Evolutionary conservation across 2,888 invertebrate species (phyloP), one percentile per base, ranked within the genome.

Genomic region (Zaprionus obscuricornis): DNA sequence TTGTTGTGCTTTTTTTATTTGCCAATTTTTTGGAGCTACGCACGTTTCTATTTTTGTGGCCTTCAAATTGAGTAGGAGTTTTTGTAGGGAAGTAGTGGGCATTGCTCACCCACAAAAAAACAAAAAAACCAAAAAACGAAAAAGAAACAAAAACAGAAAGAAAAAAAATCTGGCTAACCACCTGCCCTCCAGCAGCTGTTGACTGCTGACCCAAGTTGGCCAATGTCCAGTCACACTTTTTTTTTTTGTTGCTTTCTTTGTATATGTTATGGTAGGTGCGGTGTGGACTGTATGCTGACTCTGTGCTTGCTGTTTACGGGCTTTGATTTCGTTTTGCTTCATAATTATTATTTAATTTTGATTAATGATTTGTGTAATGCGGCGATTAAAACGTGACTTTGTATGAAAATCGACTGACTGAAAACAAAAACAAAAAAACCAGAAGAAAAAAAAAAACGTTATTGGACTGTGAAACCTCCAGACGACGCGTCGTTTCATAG

Each of bases 321-420:
- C 27, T 52, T 55, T 62, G 58, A 62, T 71, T 79, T 59, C 40
- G 66, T 54, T 54, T 34, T 56, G 67, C 63, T 57, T 55, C 63
- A 70, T 83, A 85, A 83, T 83, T 85, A 84, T 81, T 79, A 66
- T 85, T 85, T 83, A 77, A 83, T 83, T 85, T 81, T 85, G 85
- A 83, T 83, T 85, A 84, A 83, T 83, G 84, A 83, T 77, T 85
- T 68, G 59, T 62, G 72, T 69, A 79, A 71, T 68, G 59, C 49
- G 67, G 57, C 77, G 77, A 79, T 85, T 83, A 77, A 84, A 85
- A 79, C 83, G 76, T 81, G 83, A 83, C 81, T 83, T 67, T 78
- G 59, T 65, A 54, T 33, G 45, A 64, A 74, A 63, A 60, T 47
- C 33, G 36, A 22, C 18, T 16, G 43, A 10, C 45, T 59, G 45